Evolutionary conservation across 35 echinoderm and acorn worm genomes (phyloP), one percentile per base, ranked within the genome.

Genomic region (Nesometra sesokonis): DNA sequence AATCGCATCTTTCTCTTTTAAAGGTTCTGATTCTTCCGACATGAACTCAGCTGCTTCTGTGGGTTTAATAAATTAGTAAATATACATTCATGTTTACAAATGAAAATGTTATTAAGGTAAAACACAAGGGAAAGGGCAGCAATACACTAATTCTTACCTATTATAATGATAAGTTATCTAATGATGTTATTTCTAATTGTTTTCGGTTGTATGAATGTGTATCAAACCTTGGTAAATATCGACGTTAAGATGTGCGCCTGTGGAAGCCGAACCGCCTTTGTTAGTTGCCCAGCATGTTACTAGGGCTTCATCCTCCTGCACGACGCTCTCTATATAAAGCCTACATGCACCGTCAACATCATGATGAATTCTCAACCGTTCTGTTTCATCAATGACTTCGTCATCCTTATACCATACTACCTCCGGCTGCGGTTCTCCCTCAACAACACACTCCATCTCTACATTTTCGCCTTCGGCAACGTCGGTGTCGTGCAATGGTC

Each of bases 321-420:
- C 34, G 29, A 82, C 88, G 32, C 88, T 78, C 90, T 40, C 35
- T 93, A 91, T 17, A 78, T 46, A 79, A 90, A 97, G 23, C 47
- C 40, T 33, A 93, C 94, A 33, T 83, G 77, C 79, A 86, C 93
- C 35, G 30, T 81, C 80, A 93, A 80, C 1, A 77, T 43, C 19
- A 82, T 87, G 0, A 91, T 84, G 19, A 77, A 37, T 13, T 86
- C 15, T 38, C 88, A 86, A 35, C 84, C 79, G 79, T 85, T 83
- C 57, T 88, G 52, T 17, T 19, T 67, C 86, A 86, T 29, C 3
- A 35, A 97, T 21, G 29, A 85, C 86, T 76, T 85, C 67, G 78
- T 87, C 90, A 90, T 99, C 88, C 40, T 94, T 99, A 52, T 78
- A 94, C 96, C 96, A 99, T n/a, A 77, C 77, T 4, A 99, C 36